Evolutionary conservation across 2,888 invertebrate species (phyloP).

Genomic region (Tetragonisca angustula): DNA sequence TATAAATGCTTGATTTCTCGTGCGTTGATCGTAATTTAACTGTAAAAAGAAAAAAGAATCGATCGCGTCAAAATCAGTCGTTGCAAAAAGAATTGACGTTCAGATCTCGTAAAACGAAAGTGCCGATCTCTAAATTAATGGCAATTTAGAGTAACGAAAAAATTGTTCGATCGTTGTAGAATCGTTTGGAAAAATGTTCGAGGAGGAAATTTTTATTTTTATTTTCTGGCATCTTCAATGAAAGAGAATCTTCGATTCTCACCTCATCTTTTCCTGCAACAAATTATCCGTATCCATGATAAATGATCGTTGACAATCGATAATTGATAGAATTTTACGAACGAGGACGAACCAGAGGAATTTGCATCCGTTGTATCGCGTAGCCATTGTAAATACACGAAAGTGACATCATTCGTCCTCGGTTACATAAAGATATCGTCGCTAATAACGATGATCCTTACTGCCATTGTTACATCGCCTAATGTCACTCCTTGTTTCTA

Average conservation of each 20-base stretch:
- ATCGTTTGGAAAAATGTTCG: not conserved
- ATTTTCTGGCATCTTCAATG: not conserved
- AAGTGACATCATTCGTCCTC: conserved; percentile 81
- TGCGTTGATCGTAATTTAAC: too few relatives aligned
- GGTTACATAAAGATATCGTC: conserved; percentile 77
- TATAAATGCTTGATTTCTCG: too few relatives aligned
- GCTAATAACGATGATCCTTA: conserved; percentile 63
- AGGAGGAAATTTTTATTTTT: not conserved
- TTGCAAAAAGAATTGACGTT: not conserved
- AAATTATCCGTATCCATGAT: too few relatives aligned
- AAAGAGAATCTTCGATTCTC: not conserved
- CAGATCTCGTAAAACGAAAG: not conserved
- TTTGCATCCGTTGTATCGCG: conserved; percentile 60
- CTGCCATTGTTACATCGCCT: conserved; percentile 17
- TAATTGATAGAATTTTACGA: conserved; percentile 16
- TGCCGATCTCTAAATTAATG: not conserved
- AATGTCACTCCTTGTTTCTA: conserved; percentile 7
- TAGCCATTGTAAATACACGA: conserved; percentile 65
- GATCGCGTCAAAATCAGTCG: too few relatives aligned
- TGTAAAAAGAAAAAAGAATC: not conserved
- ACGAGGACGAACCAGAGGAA: conserved; percentile 37
- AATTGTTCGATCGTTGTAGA: not conserved
- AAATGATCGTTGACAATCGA: too few relatives aligned
- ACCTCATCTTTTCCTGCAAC: not conserved
- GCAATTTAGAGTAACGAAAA: not conserved